Percentiles rank a stretch among this genome's conserved stretches.
Evolutionary conservation across 2,113 vertebrate species (phyloP).

Genomic region (Petaurus breviceps): DNA sequence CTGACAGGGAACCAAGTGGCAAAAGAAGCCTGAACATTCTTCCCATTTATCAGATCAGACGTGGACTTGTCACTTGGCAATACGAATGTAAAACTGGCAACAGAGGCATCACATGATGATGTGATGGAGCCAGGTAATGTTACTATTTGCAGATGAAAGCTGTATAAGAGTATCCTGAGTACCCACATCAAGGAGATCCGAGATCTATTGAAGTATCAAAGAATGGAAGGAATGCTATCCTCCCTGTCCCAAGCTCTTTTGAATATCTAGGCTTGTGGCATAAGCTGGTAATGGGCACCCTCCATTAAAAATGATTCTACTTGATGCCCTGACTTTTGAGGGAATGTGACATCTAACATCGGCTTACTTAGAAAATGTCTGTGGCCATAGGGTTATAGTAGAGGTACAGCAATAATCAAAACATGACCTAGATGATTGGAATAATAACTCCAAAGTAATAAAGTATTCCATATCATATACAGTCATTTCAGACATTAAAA

Average conservation of each 20-base stretch:
- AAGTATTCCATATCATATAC: background rate
- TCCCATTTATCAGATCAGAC: background rate
- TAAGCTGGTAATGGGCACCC: background rate
- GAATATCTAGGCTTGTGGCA: background rate
- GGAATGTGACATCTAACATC: background rate
- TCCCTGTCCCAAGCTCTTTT: background rate
- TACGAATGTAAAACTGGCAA: background rate
- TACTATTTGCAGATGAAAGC: background rate
- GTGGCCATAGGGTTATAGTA: background rate
- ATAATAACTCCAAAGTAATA: background rate
- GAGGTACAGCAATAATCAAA: conserved; percentile 14
- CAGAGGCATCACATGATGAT: background rate
- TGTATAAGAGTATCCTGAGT: background rate
- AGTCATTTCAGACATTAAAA: conserved; percentile 25
- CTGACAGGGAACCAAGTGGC: background rate
- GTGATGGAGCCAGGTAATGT: background rate
- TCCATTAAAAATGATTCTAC: background rate
- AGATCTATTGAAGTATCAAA: background rate
- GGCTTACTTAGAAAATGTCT: background rate
- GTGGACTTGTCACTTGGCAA: background rate
- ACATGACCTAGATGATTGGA: too few species aligned
- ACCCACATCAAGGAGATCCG: background rate
- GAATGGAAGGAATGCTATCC: background rate
- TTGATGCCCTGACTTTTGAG: background rate
- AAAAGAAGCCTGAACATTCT: background rate